Base-by-base conservation (phyloP, 2,888 invertebrate species). In the Papilio demoleus region DNA sequence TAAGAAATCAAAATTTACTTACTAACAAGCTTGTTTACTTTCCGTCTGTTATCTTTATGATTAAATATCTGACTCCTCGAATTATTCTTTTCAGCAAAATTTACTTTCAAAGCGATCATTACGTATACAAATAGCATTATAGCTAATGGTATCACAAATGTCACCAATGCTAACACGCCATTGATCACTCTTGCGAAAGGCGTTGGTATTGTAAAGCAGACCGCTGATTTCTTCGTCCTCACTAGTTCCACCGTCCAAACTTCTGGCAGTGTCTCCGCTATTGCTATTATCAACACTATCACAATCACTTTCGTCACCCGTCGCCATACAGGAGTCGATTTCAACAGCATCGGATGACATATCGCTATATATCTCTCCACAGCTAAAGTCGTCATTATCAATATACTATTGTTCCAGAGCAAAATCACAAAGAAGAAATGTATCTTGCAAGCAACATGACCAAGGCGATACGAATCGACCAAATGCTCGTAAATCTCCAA, bases 11-110 rank as follows among this genome's bases (percentile, higher is more conserved):
- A 38, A 47, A 59, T 14, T 38, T 65, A 82, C 84, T 86, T 81
- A 88, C 87, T 79, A 75, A 87, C 79, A 53, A 87, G 80, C 70
- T 85, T 87, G 70, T 87, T 85, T 0, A 88, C 79, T 78, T 79
- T 87, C n/a, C 79, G 79, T 40, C 83, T 82, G 53, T 84, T 83
- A 47, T 83, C 79, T 3, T 80, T 78, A 38, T 84, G 82, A 58
- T 87, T 87, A 63, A 87, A 88, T 5, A 83, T 77, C 24, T 79
- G 80, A 47, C 77, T 78, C 14, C 74, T 75, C 0, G 76, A 71
- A 62, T 77, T 80, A 6, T 70, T 74, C 50, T 75, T 81, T 64
- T 82, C 81, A 56, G 73, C 77, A 19, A 72, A 67, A 58, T 82
- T 82, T 24, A 88, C 80, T 78, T 86, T 85, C 19, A 82, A 77